Conservation (phyloP, 2,888 invertebrate species). For the Troides helena region DNA sequence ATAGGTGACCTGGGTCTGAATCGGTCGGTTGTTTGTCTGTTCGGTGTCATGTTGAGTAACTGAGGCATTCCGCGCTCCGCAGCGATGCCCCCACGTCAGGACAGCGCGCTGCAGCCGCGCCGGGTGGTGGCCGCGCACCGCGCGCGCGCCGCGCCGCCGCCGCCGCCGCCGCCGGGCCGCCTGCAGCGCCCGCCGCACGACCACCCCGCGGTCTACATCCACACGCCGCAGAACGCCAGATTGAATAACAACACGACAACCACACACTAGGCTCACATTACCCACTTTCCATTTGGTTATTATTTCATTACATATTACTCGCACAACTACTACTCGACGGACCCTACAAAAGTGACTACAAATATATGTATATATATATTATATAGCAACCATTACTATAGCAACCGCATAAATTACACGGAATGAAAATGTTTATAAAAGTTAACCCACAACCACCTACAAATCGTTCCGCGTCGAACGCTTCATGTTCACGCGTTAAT, state of each 20-base stretch:
- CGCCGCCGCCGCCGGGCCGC: constrained; percentile 62
- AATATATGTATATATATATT: too few relatives aligned
- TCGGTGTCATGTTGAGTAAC: constrained; percentile 4
- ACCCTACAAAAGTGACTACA: too few relatives aligned
- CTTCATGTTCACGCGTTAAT: too few relatives aligned
- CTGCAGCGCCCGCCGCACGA: constrained; percentile 71
- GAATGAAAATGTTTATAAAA: too few relatives aligned
- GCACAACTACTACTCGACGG: too few relatives aligned
- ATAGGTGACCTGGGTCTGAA: too few relatives aligned
- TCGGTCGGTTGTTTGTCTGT: too few relatives aligned
- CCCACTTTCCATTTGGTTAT: background rate
- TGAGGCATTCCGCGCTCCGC: constrained; percentile 27
- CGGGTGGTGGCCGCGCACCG: constrained; percentile 48
- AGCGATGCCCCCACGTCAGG: constrained; percentile 71
- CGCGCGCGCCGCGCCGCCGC: constrained; percentile 47
- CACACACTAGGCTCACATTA: constrained; percentile 6
- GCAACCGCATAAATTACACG: too few relatives aligned
- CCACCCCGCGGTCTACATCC: constrained; percentile 61
- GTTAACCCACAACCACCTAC: too few relatives aligned
- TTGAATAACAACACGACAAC: constrained; percentile 24
- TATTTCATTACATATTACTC: too few relatives aligned
- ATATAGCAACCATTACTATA: too few relatives aligned
- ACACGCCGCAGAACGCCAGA: constrained; percentile 45
- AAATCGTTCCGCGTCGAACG: too few relatives aligned
- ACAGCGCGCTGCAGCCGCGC: constrained; percentile 55